Conservation (phyloP, 2,888 invertebrate species). For the Capitulum mitella region DNA sequence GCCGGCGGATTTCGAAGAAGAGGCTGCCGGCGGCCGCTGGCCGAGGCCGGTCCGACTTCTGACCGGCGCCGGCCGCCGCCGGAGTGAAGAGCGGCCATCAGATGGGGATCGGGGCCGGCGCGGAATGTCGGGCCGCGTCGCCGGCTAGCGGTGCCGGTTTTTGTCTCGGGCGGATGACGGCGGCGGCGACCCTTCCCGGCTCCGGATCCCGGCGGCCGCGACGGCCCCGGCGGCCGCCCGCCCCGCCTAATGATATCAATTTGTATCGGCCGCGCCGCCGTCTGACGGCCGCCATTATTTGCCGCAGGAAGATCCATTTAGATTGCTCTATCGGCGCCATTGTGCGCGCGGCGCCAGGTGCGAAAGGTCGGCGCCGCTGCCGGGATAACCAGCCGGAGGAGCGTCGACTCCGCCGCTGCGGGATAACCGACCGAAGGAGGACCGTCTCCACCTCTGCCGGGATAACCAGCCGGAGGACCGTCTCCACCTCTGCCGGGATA, state of each 20-base stretch:
- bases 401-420: too few relatives aligned
- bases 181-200: too few relatives aligned
- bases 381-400: neutral
- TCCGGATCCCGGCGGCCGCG: neutral
- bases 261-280: neutral
- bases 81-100: too few relatives aligned
- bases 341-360: neutral
- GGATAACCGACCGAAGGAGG: too few relatives aligned
- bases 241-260: constrained; percentile 17
- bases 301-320: constrained; percentile 1
- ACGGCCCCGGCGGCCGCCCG: neutral
- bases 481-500: too few relatives aligned
- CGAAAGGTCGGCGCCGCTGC: neutral
- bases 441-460: too few relatives aligned
- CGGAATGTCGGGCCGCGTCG: neutral
- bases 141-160: neutral
- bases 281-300: neutral
- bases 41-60: too few relatives aligned
- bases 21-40: too few relatives aligned
- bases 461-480: too few relatives aligned
- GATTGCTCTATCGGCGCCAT: constrained; percentile 17
- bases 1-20: too few relatives aligned
- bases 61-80: neutral
- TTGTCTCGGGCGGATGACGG: neutral
- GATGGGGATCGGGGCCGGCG: too few relatives aligned